A percentile compares a stretch with the other conserved stretches of the same genome.
phyloP scores from a whole-genome alignment of 2,797 vertebrate genomes.

The Fundulus diaphanus region DNA sequence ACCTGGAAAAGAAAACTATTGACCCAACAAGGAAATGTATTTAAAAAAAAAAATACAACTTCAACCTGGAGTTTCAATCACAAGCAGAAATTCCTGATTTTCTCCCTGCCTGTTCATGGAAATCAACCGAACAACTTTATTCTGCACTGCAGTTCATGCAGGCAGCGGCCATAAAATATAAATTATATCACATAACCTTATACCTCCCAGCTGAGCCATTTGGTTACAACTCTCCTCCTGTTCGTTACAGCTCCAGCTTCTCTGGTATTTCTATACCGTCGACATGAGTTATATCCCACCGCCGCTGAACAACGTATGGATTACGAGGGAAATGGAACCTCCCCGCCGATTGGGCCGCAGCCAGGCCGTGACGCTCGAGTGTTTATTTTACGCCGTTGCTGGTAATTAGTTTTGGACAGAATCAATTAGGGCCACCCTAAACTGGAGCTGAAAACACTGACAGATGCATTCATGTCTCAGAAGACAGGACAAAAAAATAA shows the following conservation, averaged over 20 bases:
- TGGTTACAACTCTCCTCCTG: constrained; percentile 79
- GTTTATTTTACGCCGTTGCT: constrained; percentile 79
- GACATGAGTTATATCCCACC: constrained; percentile 75
- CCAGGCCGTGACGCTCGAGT: constrained; percentile 71
- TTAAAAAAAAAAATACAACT: constrained; percentile 16
- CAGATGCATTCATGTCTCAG: constrained; percentile 48
- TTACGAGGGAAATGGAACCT: constrained; percentile 78
- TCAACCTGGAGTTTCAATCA: constrained; percentile 75
- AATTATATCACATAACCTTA: constrained; percentile 83
- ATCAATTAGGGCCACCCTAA: constrained; percentile 70
- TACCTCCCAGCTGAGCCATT: constrained; percentile 81
- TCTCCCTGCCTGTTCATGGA: constrained; percentile 74
- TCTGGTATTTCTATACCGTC: constrained; percentile 65
- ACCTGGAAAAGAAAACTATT: constrained; percentile 21
- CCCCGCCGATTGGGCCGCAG: constrained; percentile 68
- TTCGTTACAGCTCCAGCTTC: constrained; percentile 65
- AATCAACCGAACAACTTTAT: constrained; percentile 79
- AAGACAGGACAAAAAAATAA: no score
- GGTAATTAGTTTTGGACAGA: constrained; percentile 75
- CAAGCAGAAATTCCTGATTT: constrained; percentile 71
- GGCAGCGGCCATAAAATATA: constrained; percentile 82
- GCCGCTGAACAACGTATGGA: constrained; percentile 71
- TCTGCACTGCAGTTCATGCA: constrained; percentile 72
- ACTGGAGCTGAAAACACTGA: constrained; percentile 60
- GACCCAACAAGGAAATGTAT: constrained; percentile 49